Evolutionary conservation across 2,113 vertebrate genomes (phyloP).

Genomic region (Cacatua alba): DNA sequence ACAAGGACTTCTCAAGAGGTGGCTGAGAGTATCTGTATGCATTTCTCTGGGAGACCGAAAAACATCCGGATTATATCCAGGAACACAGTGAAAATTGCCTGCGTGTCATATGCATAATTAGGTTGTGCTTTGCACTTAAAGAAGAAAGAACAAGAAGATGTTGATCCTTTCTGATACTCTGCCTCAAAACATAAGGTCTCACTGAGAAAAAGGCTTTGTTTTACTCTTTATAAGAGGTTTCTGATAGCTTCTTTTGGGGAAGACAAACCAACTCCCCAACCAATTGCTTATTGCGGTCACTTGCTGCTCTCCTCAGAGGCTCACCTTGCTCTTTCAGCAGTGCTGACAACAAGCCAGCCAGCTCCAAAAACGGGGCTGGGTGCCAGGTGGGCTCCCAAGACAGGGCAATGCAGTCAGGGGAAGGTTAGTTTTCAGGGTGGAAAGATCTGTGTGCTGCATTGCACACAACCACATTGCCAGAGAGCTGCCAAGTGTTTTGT

Average conservation of each 20-base stretch:
- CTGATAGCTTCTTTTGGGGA: background rate
- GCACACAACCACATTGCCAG: background rate
- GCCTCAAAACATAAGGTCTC: background rate
- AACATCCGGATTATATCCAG: background rate
- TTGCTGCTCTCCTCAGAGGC: background rate
- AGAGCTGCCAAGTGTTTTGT: background rate
- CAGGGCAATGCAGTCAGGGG: background rate
- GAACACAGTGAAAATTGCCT: background rate
- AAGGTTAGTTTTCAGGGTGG: background rate
- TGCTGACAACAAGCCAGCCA: accelerated
- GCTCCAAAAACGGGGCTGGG: background rate
- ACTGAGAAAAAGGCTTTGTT: background rate
- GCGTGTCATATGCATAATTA: background rate
- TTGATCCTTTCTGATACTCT: background rate
- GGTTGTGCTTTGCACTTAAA: background rate
- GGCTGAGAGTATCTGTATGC: background rate
- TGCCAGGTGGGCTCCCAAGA: background rate
- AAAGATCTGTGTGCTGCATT: background rate
- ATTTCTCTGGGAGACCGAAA: background rate
- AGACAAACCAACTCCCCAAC: background rate
- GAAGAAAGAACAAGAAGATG: background rate
- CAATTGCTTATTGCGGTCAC: background rate
- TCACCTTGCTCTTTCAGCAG: background rate
- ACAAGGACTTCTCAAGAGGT: background rate
- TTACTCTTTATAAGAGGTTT: background rate